phyloP scores from a whole-genome alignment of 2,113 vertebrate species.

The Todiramphus saurophagus region DNA sequence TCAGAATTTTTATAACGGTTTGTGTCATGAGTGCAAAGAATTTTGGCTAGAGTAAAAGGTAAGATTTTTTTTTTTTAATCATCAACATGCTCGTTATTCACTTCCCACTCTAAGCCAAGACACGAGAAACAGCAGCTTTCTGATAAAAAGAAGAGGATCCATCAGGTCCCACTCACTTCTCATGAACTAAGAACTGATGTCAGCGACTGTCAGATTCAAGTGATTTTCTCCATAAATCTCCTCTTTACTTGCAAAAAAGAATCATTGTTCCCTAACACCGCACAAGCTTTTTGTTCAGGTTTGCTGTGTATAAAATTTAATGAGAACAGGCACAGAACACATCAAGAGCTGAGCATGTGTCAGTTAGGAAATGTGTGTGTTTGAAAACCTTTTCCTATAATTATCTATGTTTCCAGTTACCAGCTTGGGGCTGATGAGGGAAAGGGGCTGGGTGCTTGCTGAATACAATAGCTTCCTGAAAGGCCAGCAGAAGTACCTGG shows the following conservation, averaged over 20 bases:
- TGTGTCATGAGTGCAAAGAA: conserved; percentile 52
- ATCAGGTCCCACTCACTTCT: conserved; percentile 69
- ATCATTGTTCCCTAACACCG: conserved; percentile 63
- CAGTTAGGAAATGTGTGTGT: conserved; percentile 41
- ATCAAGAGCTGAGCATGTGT: conserved; percentile 49
- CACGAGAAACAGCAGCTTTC: conserved; percentile 62
- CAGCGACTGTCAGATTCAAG: conserved; percentile 71
- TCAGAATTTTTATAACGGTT: conserved; percentile 1
- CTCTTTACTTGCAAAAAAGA: conserved; percentile 65
- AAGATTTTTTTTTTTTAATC: conserved; percentile 59
- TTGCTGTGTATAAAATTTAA: conserved; percentile 73
- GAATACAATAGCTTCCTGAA: neutral
- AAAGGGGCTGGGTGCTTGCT: neutral
- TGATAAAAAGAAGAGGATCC: conserved; percentile 64
- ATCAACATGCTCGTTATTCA: conserved; percentile 62
- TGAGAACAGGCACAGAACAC: conserved; percentile 58
- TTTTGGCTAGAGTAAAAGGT: conserved; percentile 42
- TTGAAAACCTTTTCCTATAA: conserved; percentile 57
- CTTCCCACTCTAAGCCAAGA: conserved; percentile 63
- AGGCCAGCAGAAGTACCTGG: neutral
- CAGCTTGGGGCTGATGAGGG: neutral
- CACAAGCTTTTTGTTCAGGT: conserved; percentile 61
- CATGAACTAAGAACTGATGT: conserved; percentile 70
- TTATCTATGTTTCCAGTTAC: conserved; percentile 8
- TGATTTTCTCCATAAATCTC: conserved; percentile 71